Conservation (phyloP, 1,140 invertebrate species). For the Semibalanus balanoides region DNA sequence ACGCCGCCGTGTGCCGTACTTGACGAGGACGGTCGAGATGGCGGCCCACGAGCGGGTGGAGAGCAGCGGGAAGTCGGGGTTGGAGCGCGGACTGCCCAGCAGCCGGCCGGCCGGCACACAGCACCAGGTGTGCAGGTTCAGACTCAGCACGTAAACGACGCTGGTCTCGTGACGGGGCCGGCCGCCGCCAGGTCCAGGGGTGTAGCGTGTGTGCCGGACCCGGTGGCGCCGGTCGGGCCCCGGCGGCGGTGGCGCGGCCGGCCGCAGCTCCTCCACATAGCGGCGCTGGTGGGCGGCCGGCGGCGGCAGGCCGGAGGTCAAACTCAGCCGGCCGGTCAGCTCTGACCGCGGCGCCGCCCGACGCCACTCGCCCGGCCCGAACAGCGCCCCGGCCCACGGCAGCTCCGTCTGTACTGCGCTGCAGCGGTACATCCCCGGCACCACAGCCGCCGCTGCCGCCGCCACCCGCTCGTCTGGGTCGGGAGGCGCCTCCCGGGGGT, state of each 20-base stretch:
- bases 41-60: not conserved
- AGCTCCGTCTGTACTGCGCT: not conserved
- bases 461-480: not conserved
- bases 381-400: not conserved
- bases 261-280: not conserved
- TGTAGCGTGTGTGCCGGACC: too few species aligned
- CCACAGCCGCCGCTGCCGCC: not conserved
- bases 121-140: not conserved
- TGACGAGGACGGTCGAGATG: not conserved
- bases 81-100: not conserved
- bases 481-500: not conserved
- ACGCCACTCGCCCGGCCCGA: not conserved
- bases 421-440: not conserved
- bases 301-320: not conserved
- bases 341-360: not conserved
- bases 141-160: not conserved
- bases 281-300: not conserved
- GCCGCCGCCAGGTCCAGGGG: too few species aligned
- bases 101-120: not conserved
- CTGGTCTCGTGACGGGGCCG: not conserved
- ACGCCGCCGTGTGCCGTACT: not conserved
- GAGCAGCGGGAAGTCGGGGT: not conserved
- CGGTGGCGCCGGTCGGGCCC: too few species aligned
- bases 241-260: too few species aligned
- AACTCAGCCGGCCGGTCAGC: not conserved